Evolutionary conservation across 2,888 invertebrate species (phyloP), one percentile per base, ranked within the genome.

Genomic region (Bellardia bayeri): DNA sequence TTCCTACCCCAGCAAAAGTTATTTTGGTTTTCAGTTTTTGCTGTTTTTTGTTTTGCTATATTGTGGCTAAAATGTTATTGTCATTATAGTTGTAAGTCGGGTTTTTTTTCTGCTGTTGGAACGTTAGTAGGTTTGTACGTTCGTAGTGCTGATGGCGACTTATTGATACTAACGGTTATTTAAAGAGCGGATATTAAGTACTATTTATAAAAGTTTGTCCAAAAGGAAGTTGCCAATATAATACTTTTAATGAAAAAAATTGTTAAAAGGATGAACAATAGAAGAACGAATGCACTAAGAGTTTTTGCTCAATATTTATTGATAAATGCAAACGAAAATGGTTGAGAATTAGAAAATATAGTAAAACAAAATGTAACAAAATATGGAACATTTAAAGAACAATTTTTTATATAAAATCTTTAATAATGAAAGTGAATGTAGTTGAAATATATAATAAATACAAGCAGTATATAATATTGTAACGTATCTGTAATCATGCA

Each of bases 131-230:
- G 54, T 16, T 51, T 40, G 49, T 23, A 56, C 56, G 13, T 51
- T 45, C 40, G 3, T 68, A 23, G 75, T 64, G 63, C 64, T 82
- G 58, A 75, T 87, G 84, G 81, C 82, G 49, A 64, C 81, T 76
- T 76, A 87, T 87, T 87, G 87, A 81, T 84, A 81, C 76, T 82
- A 85, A 87, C 74, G 68, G 74, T 83, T 80, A 63, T 78, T 87
- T 81, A 72, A 78, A 58, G 49, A 84, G 82, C 78, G 82, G 74
- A 83, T 85, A 82, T 81, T 78, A 72, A 64, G 51, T 49, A 71
- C 66, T 51, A 76, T 82, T 86, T 84, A 79, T 68, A 68, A 68
- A 80, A 80, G 68, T 85, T 85, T 76, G 49, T 14, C 42, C 33
- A 16, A 79, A 68, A 51, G 64, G 76, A 69, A 83, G 75, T 30